These are phyloP conservation scores for Apamea sordens DNA, from an alignment of 2,888 invertebrate species.

Conservation along the genomic window DNA sequence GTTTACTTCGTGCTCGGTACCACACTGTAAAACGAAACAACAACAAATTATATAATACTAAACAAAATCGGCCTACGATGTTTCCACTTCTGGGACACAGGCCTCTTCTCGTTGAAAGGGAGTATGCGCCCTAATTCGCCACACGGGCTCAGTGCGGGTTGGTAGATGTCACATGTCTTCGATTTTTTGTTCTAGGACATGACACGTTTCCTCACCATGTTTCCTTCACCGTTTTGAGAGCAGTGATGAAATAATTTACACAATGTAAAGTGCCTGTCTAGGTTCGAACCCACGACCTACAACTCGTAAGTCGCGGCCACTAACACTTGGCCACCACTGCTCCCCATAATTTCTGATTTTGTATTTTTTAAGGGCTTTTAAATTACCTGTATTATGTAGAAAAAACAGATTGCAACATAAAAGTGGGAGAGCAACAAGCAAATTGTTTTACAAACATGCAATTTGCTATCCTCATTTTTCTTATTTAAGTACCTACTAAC, in stretches of 20 bases:
- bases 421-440: conserved; percentile 18
- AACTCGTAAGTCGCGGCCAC: too few relatives aligned
- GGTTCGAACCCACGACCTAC: neutral
- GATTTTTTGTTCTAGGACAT: neutral
- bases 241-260: neutral
- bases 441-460: conserved; percentile 16
- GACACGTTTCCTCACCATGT: neutral
- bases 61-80: too few relatives aligned
- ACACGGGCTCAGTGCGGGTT: neutral
- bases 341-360: neutral
- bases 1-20: conserved; percentile 61
- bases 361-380: neutral
- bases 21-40: conserved; percentile 73
- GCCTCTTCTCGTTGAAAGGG: neutral
- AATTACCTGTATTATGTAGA: neutral
- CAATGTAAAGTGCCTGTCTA: neutral
- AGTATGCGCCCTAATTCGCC: too few relatives aligned
- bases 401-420: conserved; percentile 23
- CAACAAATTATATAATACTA: too few relatives aligned
- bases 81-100: neutral
- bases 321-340: neutral
- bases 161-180: neutral
- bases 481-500: conserved; percentile 9
- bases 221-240: neutral
- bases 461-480: conserved; percentile 16